These are phyloP conservation scores for Cephus spinipes DNA, from an alignment of 2,888 invertebrate genomes.

Conservation along the genomic window DNA sequence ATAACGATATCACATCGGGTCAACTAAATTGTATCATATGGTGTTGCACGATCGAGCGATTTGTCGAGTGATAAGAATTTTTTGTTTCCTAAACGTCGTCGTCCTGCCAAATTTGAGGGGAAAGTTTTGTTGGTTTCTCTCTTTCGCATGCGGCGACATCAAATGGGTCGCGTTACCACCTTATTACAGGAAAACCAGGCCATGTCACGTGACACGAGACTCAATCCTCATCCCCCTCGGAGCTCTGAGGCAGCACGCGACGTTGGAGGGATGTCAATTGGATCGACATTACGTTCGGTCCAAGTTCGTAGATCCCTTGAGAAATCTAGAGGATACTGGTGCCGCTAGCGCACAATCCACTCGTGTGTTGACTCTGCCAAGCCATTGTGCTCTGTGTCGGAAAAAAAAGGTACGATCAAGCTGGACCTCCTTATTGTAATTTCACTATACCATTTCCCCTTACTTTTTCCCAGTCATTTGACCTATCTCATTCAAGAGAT, in stretches of 20 bases:
- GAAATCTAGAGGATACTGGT: constrained; percentile 44
- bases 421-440: not conserved
- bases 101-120: constrained; percentile 38
- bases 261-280: constrained; percentile 43
- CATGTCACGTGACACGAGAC: not conserved
- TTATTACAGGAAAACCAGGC: not conserved
- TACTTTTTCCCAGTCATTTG: not conserved
- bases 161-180: constrained; percentile 18
- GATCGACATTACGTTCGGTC: constrained; percentile 46
- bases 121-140: constrained; percentile 25
- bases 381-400: not conserved
- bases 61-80: not conserved
- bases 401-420: not conserved
- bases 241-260: constrained; percentile 17
- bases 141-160: constrained; percentile 18
- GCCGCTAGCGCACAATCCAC: constrained; percentile 11
- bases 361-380: not conserved
- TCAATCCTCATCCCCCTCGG: not conserved
- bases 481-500: not conserved
- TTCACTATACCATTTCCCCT: not conserved
- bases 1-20: too few species aligned
- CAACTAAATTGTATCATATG: too few species aligned
- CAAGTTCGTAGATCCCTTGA: constrained; percentile 44
- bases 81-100: constrained; percentile 1
- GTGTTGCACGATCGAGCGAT: not conserved